A percentile compares a stretch with the other conserved stretches of the same genome.
Evolutionary conservation across 2,113 vertebrate genomes (phyloP).

Genomic region (Isurus oxyrinchus): DNA sequence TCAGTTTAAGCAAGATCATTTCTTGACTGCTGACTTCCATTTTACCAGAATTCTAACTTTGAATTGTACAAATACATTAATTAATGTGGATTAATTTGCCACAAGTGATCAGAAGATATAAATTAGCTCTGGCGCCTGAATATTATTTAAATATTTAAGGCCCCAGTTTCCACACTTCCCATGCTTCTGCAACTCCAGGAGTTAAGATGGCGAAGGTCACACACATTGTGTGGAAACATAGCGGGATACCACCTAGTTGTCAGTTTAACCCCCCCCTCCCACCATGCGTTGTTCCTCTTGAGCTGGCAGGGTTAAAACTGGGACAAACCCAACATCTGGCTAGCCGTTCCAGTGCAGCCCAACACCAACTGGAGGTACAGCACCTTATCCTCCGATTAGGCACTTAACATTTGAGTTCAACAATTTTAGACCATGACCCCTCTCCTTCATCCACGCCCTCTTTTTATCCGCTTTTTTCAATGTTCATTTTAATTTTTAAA

Average conservation of each 20-base stretch:
- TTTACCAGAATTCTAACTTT: not conserved
- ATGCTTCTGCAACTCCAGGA: not conserved
- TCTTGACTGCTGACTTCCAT: not conserved
- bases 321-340: not conserved
- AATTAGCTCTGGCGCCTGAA: not conserved
- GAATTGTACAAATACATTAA: not conserved
- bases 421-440: no score
- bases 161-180: not conserved
- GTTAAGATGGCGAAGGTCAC: not conserved
- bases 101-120: not conserved
- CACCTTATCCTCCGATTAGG: no score
- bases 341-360: no score
- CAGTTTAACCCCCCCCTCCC: not conserved
- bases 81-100: not conserved
- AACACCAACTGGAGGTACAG: no score
- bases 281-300: not conserved
- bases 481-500: no score
- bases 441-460: no score
- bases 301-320: not conserved
- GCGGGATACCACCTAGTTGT: not conserved
- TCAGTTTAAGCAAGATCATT: not conserved
- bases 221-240: not conserved
- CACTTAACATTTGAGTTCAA: no score
- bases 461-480: no score
- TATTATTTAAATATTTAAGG: not conserved